Percentiles rank a stretch among this genome's conserved stretches.
Evolutionary conservation across 2,797 vertebrate species (phyloP).

Genomic region (Sebastes hopkinsi): DNA sequence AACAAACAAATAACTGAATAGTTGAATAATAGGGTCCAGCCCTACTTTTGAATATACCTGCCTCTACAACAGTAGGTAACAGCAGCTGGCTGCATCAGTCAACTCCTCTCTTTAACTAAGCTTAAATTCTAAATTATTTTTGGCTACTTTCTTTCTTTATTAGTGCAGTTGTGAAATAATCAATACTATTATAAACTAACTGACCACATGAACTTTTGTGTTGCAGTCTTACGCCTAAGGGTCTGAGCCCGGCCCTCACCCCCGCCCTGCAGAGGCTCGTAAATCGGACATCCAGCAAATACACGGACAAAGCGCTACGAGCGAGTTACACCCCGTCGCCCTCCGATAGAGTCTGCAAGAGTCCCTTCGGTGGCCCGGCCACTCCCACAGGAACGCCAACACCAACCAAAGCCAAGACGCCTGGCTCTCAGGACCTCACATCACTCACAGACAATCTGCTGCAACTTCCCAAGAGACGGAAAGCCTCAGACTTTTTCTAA

Average conservation of each 20-base stretch:
- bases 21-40: too few species aligned
- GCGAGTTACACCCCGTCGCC: conserved; percentile 98
- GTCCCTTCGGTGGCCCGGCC: conserved; percentile 81
- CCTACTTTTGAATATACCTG: background rate
- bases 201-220: conserved; percentile 10
- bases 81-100: background rate
- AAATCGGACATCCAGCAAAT: conserved; percentile 94
- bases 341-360: conserved; percentile 87
- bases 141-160: background rate
- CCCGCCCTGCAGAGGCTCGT: conserved; percentile 95
- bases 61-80: background rate
- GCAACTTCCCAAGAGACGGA: conserved; percentile 93
- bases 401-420: conserved; percentile 83
- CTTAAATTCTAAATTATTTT: background rate
- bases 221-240: conserved; percentile 94
- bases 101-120: background rate
- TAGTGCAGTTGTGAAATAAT: background rate
- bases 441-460: conserved; percentile 97
- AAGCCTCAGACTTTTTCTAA: conserved; percentile 89
- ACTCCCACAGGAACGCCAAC: conserved; percentile 89
- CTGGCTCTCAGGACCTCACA: conserved; percentile 88
- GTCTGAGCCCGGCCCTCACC: conserved; percentile 92
- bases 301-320: conserved; percentile 95
- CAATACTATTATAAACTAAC: background rate
- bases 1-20: too few species aligned